Evolutionary conservation across 2,888 invertebrate genomes (phyloP), one percentile per base, ranked within the genome.

Genomic region (Agriopis marginaria): DNA sequence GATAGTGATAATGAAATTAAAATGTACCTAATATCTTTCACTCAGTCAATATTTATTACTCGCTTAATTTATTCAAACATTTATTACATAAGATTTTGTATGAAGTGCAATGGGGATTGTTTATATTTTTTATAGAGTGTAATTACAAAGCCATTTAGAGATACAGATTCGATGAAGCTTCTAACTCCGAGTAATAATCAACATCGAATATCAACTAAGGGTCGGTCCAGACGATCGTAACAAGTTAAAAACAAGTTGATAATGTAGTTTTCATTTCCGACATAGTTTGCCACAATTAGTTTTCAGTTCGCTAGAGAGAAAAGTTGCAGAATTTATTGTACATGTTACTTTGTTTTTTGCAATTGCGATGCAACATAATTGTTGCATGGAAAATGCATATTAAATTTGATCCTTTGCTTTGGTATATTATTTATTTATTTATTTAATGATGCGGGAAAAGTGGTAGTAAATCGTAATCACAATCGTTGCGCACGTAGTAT

Each of bases 231-330:
- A 42, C 55, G 60, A 51, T 53, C 49, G 63, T 54, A 64, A 54
- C 42, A 63, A 58, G 63, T 60, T 56, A 51, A 61, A 39, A 62
- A 62, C 50, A 66, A 66, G 47, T 68, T 59, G 45, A 42, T 51
- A 61, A 68, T 68, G 63, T 42, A 63, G 58, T 64, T 68, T 64
- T 49, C 47, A 64, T 68, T 64, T 68, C 63, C 63, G 50, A 14
- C 54, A 11, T 17, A 68, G 60, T 68, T 62, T 32, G 56, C 14
- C 50, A 54, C 60, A 68, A 60, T 64, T 63, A 17, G 59, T 60
- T 68, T 63, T 47, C 44, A 50, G 44, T 60, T 63, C 42, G 59
- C 23, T 53, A 8, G 50, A 42, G 55, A 61, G 49, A 42, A 14
- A 32, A 59, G 47, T 59, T 63, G 40, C 7, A n/a, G 42, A 42